Percentiles rank a stretch among this genome's conserved stretches.
These are phyloP conservation scores for Varanus salvator DNA, from an alignment of 2,113 vertebrate genomes.

Conservation along the genomic window DNA sequence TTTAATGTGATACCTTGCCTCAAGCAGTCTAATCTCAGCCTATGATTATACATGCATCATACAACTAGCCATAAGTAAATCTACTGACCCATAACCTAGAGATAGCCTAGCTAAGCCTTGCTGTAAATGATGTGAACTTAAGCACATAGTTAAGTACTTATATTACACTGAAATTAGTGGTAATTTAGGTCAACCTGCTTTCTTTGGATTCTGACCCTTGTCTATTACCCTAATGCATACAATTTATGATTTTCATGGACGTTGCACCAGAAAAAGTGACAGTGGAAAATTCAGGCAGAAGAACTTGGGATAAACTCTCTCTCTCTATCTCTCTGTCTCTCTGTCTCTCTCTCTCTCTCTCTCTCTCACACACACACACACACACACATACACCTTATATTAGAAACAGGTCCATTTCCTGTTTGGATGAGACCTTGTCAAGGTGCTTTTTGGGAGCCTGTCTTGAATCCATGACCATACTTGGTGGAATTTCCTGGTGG, in stretches of 20 bases:
- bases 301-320: neutral
- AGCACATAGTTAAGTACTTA: neutral
- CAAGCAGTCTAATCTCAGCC: accelerated
- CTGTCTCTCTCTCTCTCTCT: too few relatives aligned
- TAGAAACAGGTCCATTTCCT: neutral
- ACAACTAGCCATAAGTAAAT: neutral
- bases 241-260: neutral
- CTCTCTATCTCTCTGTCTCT: too few relatives aligned
- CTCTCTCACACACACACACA: too few relatives aligned
- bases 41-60: slow-evolving; percentile 2
- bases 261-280: neutral
- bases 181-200: neutral
- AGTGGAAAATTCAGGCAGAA: neutral
- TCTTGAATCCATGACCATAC: neutral
- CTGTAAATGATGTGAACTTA: neutral
- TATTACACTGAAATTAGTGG: neutral
- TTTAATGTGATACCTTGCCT: slow-evolving; percentile 28
- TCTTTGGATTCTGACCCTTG: neutral
- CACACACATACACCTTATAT: neutral
- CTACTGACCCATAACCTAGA: neutral
- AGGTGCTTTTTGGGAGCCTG: neutral
- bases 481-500: neutral
- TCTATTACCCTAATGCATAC: neutral
- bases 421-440: neutral
- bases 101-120: neutral